These are phyloP conservation scores for Rissa tridactyla DNA, from an alignment of 2,113 vertebrate genomes.

Conservation along the genomic window DNA sequence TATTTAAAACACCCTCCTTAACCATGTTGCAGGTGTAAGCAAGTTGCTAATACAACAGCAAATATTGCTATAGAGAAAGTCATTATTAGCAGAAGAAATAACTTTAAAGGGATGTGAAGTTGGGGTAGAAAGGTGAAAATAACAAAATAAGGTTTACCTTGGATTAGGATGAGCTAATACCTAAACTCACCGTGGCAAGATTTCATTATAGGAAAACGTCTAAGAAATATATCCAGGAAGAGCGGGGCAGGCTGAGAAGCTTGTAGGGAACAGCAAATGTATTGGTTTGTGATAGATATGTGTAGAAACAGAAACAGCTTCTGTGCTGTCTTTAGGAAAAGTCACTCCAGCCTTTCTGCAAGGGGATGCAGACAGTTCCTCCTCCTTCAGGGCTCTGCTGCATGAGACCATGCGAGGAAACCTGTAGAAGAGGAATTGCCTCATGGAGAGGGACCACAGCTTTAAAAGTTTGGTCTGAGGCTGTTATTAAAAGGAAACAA, in stretches of 20 bases:
- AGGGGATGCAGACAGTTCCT: rapidly evolving
- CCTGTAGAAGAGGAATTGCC: background rate
- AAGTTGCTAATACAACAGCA: background rate
- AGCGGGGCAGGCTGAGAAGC: background rate
- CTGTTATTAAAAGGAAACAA: background rate
- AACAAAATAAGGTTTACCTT: background rate
- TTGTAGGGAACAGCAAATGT: background rate
- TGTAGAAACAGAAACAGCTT: background rate
- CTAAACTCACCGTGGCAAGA: background rate
- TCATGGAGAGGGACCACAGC: rapidly evolving
- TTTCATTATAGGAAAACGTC: background rate
- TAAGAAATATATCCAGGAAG: background rate
- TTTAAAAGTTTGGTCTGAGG: background rate
- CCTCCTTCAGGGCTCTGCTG: background rate
- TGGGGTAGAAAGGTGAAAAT: background rate
- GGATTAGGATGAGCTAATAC: background rate
- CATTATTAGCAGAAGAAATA: background rate
- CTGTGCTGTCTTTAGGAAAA: background rate
- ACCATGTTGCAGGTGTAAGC: background rate
- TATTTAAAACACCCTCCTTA: background rate
- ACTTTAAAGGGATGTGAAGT: background rate
- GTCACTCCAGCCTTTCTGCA: background rate
- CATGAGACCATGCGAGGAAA: background rate
- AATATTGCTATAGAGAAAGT: background rate
- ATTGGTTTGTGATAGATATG: background rate